Evolutionary conservation across 2,888 invertebrate species (phyloP), one percentile per base, ranked within the genome.

Genomic region (Subacronicta megacephala): DNA sequence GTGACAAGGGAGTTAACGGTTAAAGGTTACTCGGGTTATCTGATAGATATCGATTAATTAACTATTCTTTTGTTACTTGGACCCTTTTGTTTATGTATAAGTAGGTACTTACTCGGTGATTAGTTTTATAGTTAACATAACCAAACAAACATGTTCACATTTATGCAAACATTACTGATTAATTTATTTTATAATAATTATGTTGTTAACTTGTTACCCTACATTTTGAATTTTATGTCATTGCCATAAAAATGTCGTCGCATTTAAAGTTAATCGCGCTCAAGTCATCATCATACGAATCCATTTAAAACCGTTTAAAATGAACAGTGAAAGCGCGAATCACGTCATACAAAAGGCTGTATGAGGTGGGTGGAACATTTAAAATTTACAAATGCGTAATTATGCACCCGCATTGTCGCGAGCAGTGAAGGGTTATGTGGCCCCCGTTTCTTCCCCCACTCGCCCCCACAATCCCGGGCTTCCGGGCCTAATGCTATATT

Each of bases 301-400:
- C 88, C 90, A 90, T 90, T 90, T 82, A 82, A 62, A 82, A 85
- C 70, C 88, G 82, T 91, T 92, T 89, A 89, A 88, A 73, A 85
- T 80, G 83, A 79, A 78, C 75, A 79, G 80, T 90, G 81, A 90
- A 90, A 90, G 87, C 90, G 88, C 88, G 90, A 93, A 93, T 93
- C 92, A 92, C 93, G 89, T 83, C 90, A 85, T 93, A 92, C 91
- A 92, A 92, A 92, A 91, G 91, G 86, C 87, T 89, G 83, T 90
- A 90, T 90, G 90, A 90, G 88, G 90, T 89, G 90, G 91, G 91
- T 88, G 91, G 90, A 80, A 90, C 93, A 93, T 94, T 93, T 93
- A 93, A 93, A 93, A 94, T 94, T 90, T 93, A 94, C 93, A 94
- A 93, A 94, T 93, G 93, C 93, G 93, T 94, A 93, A 93, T 94